Evolutionary conservation across 2,797 vertebrate species (phyloP).

Genomic region (Aphelocoma californica): DNA sequence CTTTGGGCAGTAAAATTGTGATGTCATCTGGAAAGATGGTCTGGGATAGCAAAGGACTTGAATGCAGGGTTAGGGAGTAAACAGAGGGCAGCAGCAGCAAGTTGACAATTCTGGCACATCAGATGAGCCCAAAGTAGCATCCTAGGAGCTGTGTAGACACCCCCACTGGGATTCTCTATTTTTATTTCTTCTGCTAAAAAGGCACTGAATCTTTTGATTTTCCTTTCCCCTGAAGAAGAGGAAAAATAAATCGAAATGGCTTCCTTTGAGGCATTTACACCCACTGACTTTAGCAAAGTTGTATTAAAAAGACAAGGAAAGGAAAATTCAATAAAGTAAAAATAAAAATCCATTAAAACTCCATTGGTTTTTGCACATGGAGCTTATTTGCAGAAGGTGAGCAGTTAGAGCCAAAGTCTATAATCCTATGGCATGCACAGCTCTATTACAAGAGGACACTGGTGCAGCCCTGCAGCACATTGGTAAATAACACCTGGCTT

Average conservation of each 20-base stretch:
- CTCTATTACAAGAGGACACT: background rate
- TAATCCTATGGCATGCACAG: background rate
- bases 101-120: background rate
- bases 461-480: background rate
- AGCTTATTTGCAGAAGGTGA: background rate
- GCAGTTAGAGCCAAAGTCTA: background rate
- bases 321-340: background rate
- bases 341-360: constrained; percentile 18
- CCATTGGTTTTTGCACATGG: background rate
- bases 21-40: background rate
- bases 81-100: background rate
- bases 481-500: background rate
- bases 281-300: background rate
- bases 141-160: background rate
- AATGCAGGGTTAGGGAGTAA: background rate
- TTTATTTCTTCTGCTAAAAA: background rate
- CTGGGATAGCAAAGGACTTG: background rate
- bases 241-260: background rate
- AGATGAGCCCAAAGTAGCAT: background rate
- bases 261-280: background rate
- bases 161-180: background rate
- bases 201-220: background rate
- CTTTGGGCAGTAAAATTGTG: background rate
- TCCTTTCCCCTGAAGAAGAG: background rate
- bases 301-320: background rate